Conservation (phyloP, 2,113 vertebrate species). For the Tilapia sparmanii region DNA sequence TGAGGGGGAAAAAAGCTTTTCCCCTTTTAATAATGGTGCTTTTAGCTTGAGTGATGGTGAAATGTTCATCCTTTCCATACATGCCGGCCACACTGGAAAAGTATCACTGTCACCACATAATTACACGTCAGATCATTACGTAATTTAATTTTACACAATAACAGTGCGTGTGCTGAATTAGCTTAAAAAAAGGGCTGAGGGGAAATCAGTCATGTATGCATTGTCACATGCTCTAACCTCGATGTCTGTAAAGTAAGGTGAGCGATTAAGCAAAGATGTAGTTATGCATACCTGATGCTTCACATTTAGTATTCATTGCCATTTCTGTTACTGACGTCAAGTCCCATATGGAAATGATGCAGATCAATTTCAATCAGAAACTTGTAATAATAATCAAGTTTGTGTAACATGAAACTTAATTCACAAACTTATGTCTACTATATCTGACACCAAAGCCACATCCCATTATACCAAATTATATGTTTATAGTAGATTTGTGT, state of each 20-base stretch:
- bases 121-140: not conserved
- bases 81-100: not conserved
- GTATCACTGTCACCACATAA: not conserved
- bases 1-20: not conserved
- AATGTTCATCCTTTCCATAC: not conserved
- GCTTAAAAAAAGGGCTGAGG: not conserved
- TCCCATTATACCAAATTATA: not conserved
- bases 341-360: not conserved
- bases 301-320: not conserved
- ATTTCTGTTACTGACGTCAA: not conserved
- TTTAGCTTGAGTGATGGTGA: not conserved
- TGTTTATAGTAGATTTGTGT: not conserved
- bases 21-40: not conserved
- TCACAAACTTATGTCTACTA: not conserved
- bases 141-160: not conserved
- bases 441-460: not conserved
- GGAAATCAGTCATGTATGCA: not conserved
- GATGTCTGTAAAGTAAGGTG: not conserved
- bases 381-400: not conserved
- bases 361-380: not conserved
- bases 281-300: not conserved
- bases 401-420: not conserved
- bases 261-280: not conserved
- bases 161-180: not conserved
- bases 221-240: not conserved